Conservation (phyloP, 2,888 invertebrate genomes). For the Agrypnus murinus region DNA sequence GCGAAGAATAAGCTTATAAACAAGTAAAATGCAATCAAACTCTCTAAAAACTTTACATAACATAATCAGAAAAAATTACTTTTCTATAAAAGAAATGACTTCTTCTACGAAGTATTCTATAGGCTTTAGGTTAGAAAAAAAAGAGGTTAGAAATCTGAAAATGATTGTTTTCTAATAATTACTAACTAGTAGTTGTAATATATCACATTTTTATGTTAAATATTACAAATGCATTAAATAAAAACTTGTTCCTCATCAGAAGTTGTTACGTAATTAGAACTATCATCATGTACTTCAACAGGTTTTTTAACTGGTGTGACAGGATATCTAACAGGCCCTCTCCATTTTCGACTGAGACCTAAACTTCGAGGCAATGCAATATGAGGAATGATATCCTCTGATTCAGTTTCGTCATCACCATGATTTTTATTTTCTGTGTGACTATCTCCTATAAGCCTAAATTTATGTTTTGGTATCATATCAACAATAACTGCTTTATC, state of each 20-base stretch:
- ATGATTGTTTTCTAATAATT: conserved; percentile 2
- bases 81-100: too few relatives aligned
- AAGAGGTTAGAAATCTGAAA: background rate
- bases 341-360: conserved; percentile 76
- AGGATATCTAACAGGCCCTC: conserved; percentile 78
- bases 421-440: background rate
- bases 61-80: too few relatives aligned
- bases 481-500: conserved; percentile 66
- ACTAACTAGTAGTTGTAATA: background rate
- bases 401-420: conserved; percentile 2
- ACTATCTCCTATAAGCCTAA: background rate
- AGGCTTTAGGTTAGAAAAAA: too few relatives aligned
- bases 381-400: conserved; percentile 50
- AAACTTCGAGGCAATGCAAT: conserved; percentile 76
- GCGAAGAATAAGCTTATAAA: too few relatives aligned
- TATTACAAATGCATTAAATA: conserved; percentile 70
- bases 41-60: too few relatives aligned
- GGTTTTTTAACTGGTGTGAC: conserved; percentile 77
- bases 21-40: too few relatives aligned
- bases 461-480: conserved; percentile 64
- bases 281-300: conserved; percentile 62
- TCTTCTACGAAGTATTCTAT: too few relatives aligned
- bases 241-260: conserved; percentile 80
- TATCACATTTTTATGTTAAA: background rate
- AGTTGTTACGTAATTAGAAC: conserved; percentile 71